Base-by-base conservation (phyloP, 2,888 invertebrate genomes). In the Cheilosia urbana region DNA sequence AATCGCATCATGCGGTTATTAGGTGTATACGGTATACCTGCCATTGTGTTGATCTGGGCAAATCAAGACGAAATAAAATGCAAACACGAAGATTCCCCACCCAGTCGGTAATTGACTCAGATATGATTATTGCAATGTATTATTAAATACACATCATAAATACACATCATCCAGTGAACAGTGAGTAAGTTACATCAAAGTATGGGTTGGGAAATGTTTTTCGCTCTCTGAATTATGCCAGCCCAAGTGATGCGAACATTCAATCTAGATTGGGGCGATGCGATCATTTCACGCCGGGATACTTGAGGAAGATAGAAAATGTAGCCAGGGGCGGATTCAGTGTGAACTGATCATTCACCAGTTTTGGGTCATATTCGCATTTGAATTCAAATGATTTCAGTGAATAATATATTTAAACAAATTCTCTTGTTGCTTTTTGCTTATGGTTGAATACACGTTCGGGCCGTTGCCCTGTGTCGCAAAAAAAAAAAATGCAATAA, bases 81-180 rank as follows among this genome's bases (percentile, higher is more conserved):
- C 45, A 17, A 65, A 58, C 58, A 60, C 17, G 58, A 49, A 62
- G 60, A 58, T 6, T 27, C 69, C 45, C 65, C 84, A 69, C 84
- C 84, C 80, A 80, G 80, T 51, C 42, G 53, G 13, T 37, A 37
- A 37, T 37, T 13, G 63, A 80, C 24, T 66, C 75, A 27, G 69
- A 53, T 69, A 80, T 51, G 80, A 69, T 73, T 55, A 55, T 53
- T 71, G 69, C 40, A 75, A 84, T 80, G 80, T 60, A 21, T 76
- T 84, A 47, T 80, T 62, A 81, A 77, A 81, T 49, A 81, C 62
- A 75, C 58, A 69, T 58, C 63, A 66, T 15, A 81, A 77, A 81
- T 49, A 81, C 62, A 75, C 58, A 69, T 58, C 63, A 66, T 15
- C n/a, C 27, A 47, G 19, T 34, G 17, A 24, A 27, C 15, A 3